Percentiles rank a stretch among this genome's conserved stretches.
phyloP scores from a whole-genome alignment of 2,888 invertebrate genomes.

The Drosophila infuscata region DNA sequence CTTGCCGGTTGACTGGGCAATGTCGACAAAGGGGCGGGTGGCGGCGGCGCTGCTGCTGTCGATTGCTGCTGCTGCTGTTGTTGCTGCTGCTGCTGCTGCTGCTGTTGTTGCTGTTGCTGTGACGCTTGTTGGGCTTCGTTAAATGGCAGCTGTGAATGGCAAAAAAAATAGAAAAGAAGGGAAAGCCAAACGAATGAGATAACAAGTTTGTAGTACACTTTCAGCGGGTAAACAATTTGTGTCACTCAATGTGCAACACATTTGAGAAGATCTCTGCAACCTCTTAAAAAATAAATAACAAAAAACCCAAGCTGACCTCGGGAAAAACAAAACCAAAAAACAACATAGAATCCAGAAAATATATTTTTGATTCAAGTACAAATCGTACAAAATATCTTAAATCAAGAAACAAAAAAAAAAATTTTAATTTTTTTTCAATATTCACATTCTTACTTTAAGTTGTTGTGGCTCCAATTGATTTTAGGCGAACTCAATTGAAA shows the following conservation, averaged over 20 bases:
- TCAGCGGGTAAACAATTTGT: neutral
- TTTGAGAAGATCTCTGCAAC: neutral
- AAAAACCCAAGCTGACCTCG: neutral
- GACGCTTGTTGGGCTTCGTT: constrained; percentile 78
- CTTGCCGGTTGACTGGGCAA: constrained; percentile 67
- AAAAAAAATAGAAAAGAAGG: constrained; percentile 9
- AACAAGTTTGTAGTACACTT: constrained; percentile 17
- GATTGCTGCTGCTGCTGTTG: constrained; percentile 53
- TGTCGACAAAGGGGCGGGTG: constrained; percentile 74
- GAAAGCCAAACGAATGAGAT: constrained; percentile 24
- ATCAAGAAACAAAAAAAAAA: too few species aligned
- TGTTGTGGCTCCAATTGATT: neutral
- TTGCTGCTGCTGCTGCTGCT: constrained; percentile 42
- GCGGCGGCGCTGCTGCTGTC: constrained; percentile 64
- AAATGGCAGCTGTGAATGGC: constrained; percentile 70
- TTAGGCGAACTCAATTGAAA: neutral
- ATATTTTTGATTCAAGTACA: neutral
- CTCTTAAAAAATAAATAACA: neutral
- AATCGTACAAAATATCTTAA: neutral
- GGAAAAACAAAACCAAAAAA: neutral
- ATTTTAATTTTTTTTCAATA: neutral
- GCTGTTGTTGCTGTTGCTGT: constrained; percentile 54
- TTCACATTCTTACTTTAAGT: neutral
- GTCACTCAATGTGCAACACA: neutral
- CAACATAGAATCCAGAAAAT: neutral